A percentile compares a stretch with the other conserved stretches of the same genome.
These are phyloP conservation scores for Morus bassanus DNA, from an alignment of 2,797 vertebrate genomes.

Conservation along the genomic window DNA sequence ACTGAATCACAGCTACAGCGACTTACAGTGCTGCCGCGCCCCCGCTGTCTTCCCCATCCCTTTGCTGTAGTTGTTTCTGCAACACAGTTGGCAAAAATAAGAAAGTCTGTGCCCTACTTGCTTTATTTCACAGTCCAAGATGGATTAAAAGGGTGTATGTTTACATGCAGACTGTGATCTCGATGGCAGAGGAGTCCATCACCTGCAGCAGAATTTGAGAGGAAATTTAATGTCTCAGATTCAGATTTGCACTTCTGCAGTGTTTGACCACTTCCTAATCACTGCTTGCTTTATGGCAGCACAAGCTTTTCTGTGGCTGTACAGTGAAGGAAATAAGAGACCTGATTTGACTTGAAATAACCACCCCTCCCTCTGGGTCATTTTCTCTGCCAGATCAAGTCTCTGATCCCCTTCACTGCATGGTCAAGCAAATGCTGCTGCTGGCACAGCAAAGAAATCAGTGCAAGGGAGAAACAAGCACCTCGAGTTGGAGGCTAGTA, in stretches of 20 bases:
- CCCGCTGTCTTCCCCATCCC: neutral
- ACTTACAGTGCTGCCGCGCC: neutral
- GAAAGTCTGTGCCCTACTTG: neutral
- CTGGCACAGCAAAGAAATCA: neutral
- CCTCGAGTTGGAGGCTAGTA: neutral
- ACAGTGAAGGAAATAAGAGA: neutral
- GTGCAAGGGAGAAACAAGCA: neutral
- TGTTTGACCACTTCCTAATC: neutral
- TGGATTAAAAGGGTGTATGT: neutral
- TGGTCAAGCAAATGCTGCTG: neutral
- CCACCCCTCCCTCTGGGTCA: neutral
- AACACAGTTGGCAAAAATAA: neutral
- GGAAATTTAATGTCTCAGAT: neutral
- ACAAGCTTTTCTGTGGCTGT: neutral
- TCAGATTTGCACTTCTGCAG: neutral
- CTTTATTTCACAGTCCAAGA: neutral
- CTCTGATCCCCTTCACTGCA: neutral
- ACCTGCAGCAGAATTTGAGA: neutral
- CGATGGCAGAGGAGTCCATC: neutral
- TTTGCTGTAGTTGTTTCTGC: neutral
- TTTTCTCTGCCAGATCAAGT: neutral
- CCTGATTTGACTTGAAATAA: neutral
- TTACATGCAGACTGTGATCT: neutral
- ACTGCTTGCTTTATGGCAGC: neutral
- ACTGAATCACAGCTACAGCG: neutral